Evolutionary conservation across 1,140 invertebrate species (phyloP), one percentile per base, ranked within the genome.

Genomic region (Drosophila nebulosa): DNA sequence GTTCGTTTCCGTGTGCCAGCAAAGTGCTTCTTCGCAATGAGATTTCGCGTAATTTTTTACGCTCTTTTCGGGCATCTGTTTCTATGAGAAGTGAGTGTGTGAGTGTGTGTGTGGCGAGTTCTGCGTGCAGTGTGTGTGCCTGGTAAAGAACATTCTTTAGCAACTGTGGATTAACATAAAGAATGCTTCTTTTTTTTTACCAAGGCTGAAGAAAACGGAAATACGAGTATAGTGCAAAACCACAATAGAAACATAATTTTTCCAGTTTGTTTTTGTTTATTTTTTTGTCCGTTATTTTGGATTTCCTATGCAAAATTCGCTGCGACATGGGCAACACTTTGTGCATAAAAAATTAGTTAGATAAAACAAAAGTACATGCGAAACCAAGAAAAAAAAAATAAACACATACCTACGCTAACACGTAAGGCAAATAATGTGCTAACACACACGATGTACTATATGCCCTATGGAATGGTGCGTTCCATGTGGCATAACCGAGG

Each of bases 81-180:
- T 21, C 16, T 46, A 46, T 46, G 39, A 46, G 18, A 46, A 21
- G 64, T 66, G 64, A 64, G 72, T 68, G 59, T 58, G 27, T 36
- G 7, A 3, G 30, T 12, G 30, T 32, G 10, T 32, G 30, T 3
- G 9, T 32, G 10, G n/a, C n/a, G n/a, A n/a, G n/a, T n/a, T n/a
- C 1, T 32, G 9, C 12, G 32, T 18, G 18, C 3, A 57, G 53
- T 72, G n/a, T 67, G 24, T 36, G 16, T 39, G 66, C 50, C 42
- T 64, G 57, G 24, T 46, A 46, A 74, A 61, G 51, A 70, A 64
- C 78, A 83, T 88, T 83, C 69, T 76, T 88, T 88, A 68, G 32
- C 78, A 77, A 76, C 83, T 77, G 69, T 83, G 83, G 83, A 88
- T 88, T 84, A 84, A 66, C 71, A 64, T 84, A 75, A 83, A 79